phyloP scores from a whole-genome alignment of 2,797 vertebrate species.

The Astyanax mexicanus region DNA sequence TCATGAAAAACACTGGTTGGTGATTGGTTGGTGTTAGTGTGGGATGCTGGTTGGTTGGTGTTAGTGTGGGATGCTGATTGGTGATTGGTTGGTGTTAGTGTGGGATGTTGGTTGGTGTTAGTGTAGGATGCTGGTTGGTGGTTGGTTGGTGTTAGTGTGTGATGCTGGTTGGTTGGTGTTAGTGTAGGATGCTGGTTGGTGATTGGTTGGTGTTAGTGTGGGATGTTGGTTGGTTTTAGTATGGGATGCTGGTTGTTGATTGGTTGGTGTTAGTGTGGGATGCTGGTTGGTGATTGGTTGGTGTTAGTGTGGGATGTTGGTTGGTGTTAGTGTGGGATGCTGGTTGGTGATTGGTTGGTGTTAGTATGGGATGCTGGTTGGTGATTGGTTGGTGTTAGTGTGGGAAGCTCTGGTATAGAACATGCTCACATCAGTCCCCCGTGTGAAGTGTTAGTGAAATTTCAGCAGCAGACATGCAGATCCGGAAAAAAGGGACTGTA shows the following conservation, averaged over 20 bases:
- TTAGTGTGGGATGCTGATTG: background rate
- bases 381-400: background rate
- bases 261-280: background rate
- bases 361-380: background rate
- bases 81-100: background rate
- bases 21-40: no score
- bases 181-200: background rate
- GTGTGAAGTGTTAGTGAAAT: constrained; percentile 1
- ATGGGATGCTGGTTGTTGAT: background rate
- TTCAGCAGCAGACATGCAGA: background rate
- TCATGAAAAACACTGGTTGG: no score
- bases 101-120: no score
- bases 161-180: no score
- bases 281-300: background rate
- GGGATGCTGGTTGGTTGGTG: background rate
- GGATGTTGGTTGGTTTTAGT: no score
- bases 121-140: background rate
- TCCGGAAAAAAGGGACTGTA: background rate
- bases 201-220: background rate
- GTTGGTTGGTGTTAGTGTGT: background rate
- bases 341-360: background rate
- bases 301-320: no score
- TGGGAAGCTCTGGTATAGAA: background rate
- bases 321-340: background rate
- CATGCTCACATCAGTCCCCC: background rate